Base-by-base conservation (phyloP, 2,113 vertebrate species). In the Cyanistes caeruleus region DNA sequence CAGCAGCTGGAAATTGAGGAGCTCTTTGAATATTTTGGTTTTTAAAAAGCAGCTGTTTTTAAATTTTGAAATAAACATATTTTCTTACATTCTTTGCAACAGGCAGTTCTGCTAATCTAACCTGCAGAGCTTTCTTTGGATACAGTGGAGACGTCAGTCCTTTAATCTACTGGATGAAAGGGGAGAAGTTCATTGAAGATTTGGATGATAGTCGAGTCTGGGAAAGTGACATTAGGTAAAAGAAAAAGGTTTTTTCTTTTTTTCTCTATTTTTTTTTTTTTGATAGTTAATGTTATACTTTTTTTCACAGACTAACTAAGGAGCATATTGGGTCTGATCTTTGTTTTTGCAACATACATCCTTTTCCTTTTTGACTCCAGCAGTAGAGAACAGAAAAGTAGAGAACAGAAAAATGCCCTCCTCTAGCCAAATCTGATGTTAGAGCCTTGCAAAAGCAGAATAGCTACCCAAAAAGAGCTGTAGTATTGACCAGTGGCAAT, bases 101-200 rank as follows among this genome's bases (percentile, higher is more conserved):
- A 99, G 99, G 99, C 7, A 96, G 98, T 55, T 98, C 98, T 72
- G 98, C 99, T 96, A 99, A 99, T 98, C 98, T 99, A 95, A 99
- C 99, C 46, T 99, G 99, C 97, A 97, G 98, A 97, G 99, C 99
- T 49, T 99, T 99, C 97, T 99, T 99, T 89, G 99, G 99, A 65
- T 99, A 99, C 95, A 99, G 99, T 65, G 99, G 99, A 56, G 99
- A 99, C n/a, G 99, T 99, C 96, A 99, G 99, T 94, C 99, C 99
- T 33, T 98, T 99, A 96, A 98, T 99, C 97, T 99, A 99, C 97
- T 99, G 99, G 99, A 99, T 99, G 99, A 99, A 99, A 98, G 99
- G 99, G 58, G 99, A 99, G 94, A 99, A 99, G 95, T 99, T 99
- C 97, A 99, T 99, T 87, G 99, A 99, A 97, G 99, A 99, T 97